Evolutionary conservation across 2,888 invertebrate species (phyloP).

Genomic region (Agonopterix heracliana): DNA sequence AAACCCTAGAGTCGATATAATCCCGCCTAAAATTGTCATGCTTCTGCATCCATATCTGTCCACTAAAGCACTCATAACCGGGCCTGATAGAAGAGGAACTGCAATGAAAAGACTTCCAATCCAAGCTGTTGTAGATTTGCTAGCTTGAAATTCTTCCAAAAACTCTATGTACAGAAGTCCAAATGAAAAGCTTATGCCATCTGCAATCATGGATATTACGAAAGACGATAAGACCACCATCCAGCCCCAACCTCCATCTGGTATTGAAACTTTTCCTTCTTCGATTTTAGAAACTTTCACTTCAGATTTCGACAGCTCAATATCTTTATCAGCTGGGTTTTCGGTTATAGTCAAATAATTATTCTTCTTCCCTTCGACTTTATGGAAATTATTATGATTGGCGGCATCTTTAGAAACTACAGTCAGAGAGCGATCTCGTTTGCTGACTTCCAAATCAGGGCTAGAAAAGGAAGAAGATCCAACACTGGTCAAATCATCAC

Average conservation of each 20-base stretch:
- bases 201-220: constrained; percentile 91
- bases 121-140: constrained; percentile 91
- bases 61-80: constrained; percentile 88
- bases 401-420: constrained; percentile 11
- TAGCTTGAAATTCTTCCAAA: constrained; percentile 85
- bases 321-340: constrained; percentile 27
- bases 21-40: constrained; percentile 84
- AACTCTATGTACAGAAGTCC: constrained; percentile 92
- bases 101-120: constrained; percentile 93
- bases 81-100: constrained; percentile 90
- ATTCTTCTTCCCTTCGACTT: constrained; percentile 13
- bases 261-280: constrained; percentile 71
- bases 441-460: constrained; percentile 50
- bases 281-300: constrained; percentile 7
- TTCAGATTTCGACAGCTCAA: constrained; percentile 22
- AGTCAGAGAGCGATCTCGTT: constrained; percentile 29
- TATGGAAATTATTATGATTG: constrained; percentile 12
- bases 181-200: constrained; percentile 95
- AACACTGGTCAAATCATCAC: constrained; percentile 46
- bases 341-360: constrained; percentile 31
- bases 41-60: constrained; percentile 90
- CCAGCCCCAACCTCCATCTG: constrained; percentile 94
- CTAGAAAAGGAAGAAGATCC: constrained; percentile 54
- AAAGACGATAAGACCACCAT: constrained; percentile 91
- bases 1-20: constrained; percentile 85